Percentiles rank a stretch among this genome's conserved stretches.
Conservation (phyloP, 2,888 invertebrate species). For the Belgica antarctica region DNA sequence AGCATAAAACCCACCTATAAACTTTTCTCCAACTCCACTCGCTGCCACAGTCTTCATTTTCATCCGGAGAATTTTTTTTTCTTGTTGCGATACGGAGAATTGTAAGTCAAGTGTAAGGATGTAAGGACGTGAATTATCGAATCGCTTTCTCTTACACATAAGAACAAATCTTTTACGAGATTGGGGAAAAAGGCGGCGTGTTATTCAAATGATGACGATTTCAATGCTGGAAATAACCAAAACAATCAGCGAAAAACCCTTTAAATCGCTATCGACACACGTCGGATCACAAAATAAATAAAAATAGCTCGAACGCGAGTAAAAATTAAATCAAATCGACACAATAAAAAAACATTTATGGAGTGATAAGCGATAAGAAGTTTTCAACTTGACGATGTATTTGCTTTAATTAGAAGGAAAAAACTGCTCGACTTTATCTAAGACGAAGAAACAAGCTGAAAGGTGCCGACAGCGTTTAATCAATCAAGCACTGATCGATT, state of each 20-base stretch:
- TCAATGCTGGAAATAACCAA: too few relatives aligned
- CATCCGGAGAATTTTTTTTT: too few relatives aligned
- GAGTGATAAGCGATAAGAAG: slow-evolving; percentile 33
- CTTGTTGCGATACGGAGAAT: too few relatives aligned
- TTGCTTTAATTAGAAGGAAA: slow-evolving; percentile 31
- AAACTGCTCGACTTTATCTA: neutral
- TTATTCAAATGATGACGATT: too few relatives aligned
- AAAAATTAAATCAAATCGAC: slow-evolving; percentile 36
- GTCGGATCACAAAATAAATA: too few relatives aligned
- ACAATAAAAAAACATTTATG: slow-evolving; percentile 19
- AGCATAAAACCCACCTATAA: slow-evolving; percentile 42
- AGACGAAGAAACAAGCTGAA: slow-evolving; percentile 24
- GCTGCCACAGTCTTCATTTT: slow-evolving; percentile 1
- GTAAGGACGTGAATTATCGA: too few relatives aligned
- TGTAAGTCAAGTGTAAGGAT: too few relatives aligned
- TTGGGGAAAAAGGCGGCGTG: too few relatives aligned
- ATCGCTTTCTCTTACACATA: too few relatives aligned
- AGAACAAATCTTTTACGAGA: too few relatives aligned
- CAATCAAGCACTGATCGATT: slow-evolving; percentile 44
- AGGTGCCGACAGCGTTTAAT: slow-evolving; percentile 39
- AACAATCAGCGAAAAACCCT: too few relatives aligned
- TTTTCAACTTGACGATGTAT: slow-evolving; percentile 30
- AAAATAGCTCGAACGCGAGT: neutral
- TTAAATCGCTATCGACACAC: too few relatives aligned
- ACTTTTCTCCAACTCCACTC: neutral